Conservation (phyloP, 2,888 invertebrate species). For the Eulithis prunata region DNA sequence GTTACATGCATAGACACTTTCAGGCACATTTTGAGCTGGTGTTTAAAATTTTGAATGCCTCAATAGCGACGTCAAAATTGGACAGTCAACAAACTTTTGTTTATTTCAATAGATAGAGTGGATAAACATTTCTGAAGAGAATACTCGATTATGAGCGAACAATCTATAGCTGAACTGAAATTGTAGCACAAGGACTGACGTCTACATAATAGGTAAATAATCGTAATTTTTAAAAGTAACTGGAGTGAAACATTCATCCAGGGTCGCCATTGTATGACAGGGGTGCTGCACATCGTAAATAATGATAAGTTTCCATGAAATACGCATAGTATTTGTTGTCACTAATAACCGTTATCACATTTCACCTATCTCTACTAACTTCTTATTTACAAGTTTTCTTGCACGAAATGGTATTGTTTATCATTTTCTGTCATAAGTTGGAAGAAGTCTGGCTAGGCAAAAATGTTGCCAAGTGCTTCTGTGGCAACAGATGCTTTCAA, state of each 20-base stretch:
- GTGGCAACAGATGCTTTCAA: slow-evolving; percentile 27
- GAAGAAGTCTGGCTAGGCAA: slow-evolving; percentile 35
- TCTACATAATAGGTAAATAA: slow-evolving; percentile 79
- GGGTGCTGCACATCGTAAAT: slow-evolving; percentile 53
- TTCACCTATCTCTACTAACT: slow-evolving; percentile 40
- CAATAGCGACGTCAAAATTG: slow-evolving; percentile 77
- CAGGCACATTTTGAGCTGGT: slow-evolving; percentile 71
- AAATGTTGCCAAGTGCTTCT: slow-evolving; percentile 38
- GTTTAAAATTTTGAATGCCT: slow-evolving; percentile 75
- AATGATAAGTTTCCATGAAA: slow-evolving; percentile 47
- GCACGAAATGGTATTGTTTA: slow-evolving; percentile 22
- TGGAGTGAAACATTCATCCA: slow-evolving; percentile 62
- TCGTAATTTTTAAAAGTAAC: slow-evolving; percentile 54
- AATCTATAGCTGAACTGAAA: slow-evolving; percentile 72
- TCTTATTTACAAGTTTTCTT: slow-evolving; percentile 39
- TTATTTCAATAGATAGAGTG: slow-evolving; percentile 78
- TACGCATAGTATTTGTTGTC: slow-evolving; percentile 52
- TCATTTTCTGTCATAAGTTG: slow-evolving; percentile 41
- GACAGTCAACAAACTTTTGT: slow-evolving; percentile 85
- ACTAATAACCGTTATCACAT: slow-evolving; percentile 53
- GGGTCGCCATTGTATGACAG: slow-evolving; percentile 84
- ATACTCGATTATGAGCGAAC: slow-evolving; percentile 80
- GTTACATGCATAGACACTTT: slow-evolving; percentile 73
- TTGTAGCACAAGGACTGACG: slow-evolving; percentile 77
- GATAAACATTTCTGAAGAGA: slow-evolving; percentile 69